A percentile compares a stretch with the other conserved stretches of the same genome.
Evolutionary conservation across 2,888 invertebrate species (phyloP).

Genomic region (Drosophila dives): DNA sequence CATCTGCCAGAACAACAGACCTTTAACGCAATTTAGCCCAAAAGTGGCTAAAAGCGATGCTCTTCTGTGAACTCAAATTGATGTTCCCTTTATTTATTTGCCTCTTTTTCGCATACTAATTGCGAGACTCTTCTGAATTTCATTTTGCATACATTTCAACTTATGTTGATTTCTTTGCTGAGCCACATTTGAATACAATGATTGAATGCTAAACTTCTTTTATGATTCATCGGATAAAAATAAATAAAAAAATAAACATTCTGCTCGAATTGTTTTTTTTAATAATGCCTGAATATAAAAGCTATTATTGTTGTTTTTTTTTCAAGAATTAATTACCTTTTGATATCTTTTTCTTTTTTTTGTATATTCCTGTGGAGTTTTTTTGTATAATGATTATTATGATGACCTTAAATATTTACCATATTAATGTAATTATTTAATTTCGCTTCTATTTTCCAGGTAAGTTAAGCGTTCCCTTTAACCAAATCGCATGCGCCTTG

Average conservation of each 20-base stretch:
- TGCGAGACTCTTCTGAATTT: slow-evolving; percentile 34
- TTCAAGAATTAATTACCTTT: slow-evolving; percentile 45
- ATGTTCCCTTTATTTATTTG: slow-evolving; percentile 39
- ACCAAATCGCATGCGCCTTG: slow-evolving; percentile 52
- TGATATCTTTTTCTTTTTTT: slow-evolving; percentile 3
- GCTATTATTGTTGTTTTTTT: background rate
- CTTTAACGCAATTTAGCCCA: slow-evolving; percentile 45
- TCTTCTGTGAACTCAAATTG: slow-evolving; percentile 30
- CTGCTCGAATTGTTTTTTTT: slow-evolving; percentile 12
- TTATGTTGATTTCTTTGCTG: slow-evolving; percentile 37
- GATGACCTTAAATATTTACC: slow-evolving; percentile 24
- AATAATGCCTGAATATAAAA: slow-evolving; percentile 9
- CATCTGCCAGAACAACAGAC: slow-evolving; percentile 43
- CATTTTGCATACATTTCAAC: slow-evolving; percentile 20
- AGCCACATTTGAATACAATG: slow-evolving; percentile 52
- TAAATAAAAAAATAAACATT: slow-evolving; percentile 17
- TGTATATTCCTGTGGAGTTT: slow-evolving; percentile 16
- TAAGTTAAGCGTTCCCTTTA: slow-evolving; percentile 67
- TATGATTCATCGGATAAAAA: slow-evolving; percentile 56
- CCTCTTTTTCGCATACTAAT: slow-evolving; percentile 58
- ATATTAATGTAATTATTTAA: slow-evolving; percentile 69
- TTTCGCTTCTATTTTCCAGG: slow-evolving; percentile 68
- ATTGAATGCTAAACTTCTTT: slow-evolving; percentile 47
- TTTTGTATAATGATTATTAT: slow-evolving; percentile 27
- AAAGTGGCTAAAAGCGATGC: slow-evolving; percentile 33